Base-by-base conservation (phyloP, 2,113 vertebrate species). In the Ictalurus furcatus region DNA sequence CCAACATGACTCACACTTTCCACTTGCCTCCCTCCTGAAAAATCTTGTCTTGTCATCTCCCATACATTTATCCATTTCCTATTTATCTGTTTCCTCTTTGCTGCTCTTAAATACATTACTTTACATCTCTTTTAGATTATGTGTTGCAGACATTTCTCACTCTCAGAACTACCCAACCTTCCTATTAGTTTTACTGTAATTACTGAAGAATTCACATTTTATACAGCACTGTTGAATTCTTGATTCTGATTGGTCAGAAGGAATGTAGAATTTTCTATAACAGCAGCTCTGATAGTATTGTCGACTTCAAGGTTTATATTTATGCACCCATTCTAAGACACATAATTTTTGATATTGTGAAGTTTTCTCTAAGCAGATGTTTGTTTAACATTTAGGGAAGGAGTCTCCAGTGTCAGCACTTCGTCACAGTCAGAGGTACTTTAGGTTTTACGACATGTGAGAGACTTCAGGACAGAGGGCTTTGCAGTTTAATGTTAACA, bases 1-100 rank as follows among this genome's bases (percentile, higher is more conserved):
- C 73, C 23, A 83, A 52, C 28, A 67, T 65, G 80, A 90, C 71
- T 44, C 58, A 84, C 84, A 65, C 12, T 67, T 80, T 67, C 86
- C 61, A 12, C n/a, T 67, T 87, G 30, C 58, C 16, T 63, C 23
- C 44, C 19, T 69, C 4, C 76, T 86, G 34, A 76, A 59, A 85
- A 76, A 58, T 86, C 52, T 40, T 76, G 30, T 76, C 54, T 81
- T 52, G 11, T 67, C 74, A 76, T 30, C 61, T 63, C 48, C 25
- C 11, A 61, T 52, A 48, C 17, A 23, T 73, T 58, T 56, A 44
- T 80, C 34, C 19, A 9, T 23, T 59, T 52, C 6, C 14, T 59
- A 6, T 80, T 81, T 16, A 48, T 56, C 65, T 73, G n/a, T 34
- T 69, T 69, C 37, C 17, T 21, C 30, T 61, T 40, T 19, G 54